Conservation (phyloP, 2,888 invertebrate species). For the Ectemnius cavifrons region DNA sequence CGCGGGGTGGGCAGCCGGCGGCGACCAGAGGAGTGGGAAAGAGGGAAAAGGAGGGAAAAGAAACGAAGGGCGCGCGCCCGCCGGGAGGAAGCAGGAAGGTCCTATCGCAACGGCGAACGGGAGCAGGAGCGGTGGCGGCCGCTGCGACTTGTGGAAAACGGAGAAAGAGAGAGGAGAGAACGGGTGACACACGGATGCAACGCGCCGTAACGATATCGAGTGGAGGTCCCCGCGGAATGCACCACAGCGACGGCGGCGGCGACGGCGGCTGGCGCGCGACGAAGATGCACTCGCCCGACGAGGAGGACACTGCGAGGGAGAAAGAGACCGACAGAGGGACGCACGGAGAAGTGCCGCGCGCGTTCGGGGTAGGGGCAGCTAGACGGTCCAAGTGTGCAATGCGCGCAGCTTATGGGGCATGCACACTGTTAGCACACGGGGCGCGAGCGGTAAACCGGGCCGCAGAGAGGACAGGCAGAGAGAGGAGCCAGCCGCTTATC, state of each 20-base stretch:
- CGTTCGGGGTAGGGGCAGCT: slow-evolving; percentile 2
- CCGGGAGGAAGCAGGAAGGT: slow-evolving; percentile 1
- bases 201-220: slow-evolving; percentile 62
- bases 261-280: slow-evolving; percentile 13
- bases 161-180: slow-evolving; percentile 44
- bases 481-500: slow-evolving; percentile 1
- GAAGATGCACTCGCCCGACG: slow-evolving; percentile 23
- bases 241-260: slow-evolving; percentile 37
- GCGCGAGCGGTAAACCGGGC: neutral
- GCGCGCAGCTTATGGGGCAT: neutral
- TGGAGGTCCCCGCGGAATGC: slow-evolving; percentile 63
- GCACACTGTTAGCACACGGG: neutral
- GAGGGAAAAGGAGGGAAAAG: slow-evolving; percentile 24
- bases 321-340: neutral
- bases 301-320: slow-evolving; percentile 13
- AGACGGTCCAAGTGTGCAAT: slow-evolving; percentile 27
- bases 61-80: slow-evolving; percentile 10
- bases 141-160: slow-evolving; percentile 8
- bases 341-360: neutral
- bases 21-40: slow-evolving; percentile 29
- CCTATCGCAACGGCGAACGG: slow-evolving; percentile 6
- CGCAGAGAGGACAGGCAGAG: slow-evolving; percentile 3
- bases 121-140: slow-evolving; percentile 13
- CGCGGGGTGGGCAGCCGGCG: slow-evolving; percentile 15
- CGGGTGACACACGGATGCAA: slow-evolving; percentile 61